Evolutionary conservation across 2,888 invertebrate genomes (phyloP).

Genomic region (Galerucella nymphaeae): DNA sequence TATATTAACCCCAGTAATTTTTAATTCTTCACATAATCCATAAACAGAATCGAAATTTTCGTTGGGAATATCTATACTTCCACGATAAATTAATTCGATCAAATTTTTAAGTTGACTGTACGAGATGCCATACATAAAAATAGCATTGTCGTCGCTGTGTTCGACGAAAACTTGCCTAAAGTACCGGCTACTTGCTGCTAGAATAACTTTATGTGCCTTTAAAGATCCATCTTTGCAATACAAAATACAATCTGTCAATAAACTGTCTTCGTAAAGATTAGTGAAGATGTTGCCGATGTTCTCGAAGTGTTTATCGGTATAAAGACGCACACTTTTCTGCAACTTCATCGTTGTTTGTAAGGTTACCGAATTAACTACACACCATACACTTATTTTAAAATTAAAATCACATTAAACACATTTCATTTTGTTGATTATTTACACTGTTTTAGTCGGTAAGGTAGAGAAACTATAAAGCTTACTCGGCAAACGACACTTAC

Average conservation of each 20-base stretch:
- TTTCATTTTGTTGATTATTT: slow-evolving; percentile 36
- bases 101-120: slow-evolving; percentile 75
- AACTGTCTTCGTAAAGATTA: slow-evolving; percentile 75
- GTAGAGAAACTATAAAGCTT: slow-evolving; percentile 14
- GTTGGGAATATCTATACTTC: slow-evolving; percentile 75
- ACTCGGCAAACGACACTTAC: slow-evolving; percentile 45
- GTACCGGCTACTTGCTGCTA: slow-evolving; percentile 81
- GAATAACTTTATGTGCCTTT: slow-evolving; percentile 77
- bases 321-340: slow-evolving; percentile 49
- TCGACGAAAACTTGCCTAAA: slow-evolving; percentile 81
- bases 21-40: slow-evolving; percentile 76
- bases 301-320: slow-evolving; percentile 75
- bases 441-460: slow-evolving; percentile 16
- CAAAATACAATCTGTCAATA: slow-evolving; percentile 77
- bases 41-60: slow-evolving; percentile 73
- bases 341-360: slow-evolving; percentile 44
- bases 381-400: slow-evolving; percentile 33
- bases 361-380: slow-evolving; percentile 18
- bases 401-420: slow-evolving; percentile 37
- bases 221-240: slow-evolving; percentile 79
- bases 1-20: slow-evolving; percentile 69
- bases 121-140: slow-evolving; percentile 75
- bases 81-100: slow-evolving; percentile 77
- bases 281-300: slow-evolving; percentile 78
- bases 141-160: slow-evolving; percentile 76